Conservation (phyloP, 2,888 invertebrate genomes). For the Hoplodrina ambigua region DNA sequence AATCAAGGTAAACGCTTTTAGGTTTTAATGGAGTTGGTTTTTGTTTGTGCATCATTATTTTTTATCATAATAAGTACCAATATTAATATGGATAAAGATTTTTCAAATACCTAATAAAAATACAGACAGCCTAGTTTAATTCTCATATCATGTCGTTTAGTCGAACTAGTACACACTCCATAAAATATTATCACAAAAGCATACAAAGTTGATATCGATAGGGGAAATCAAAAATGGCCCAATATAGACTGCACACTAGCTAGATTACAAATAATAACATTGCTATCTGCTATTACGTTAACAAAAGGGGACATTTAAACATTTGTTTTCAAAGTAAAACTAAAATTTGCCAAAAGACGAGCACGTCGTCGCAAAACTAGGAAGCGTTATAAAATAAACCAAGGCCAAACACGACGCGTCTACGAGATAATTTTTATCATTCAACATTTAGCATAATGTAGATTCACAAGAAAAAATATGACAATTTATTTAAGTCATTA, state of each 20-base stretch:
- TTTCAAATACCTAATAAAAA: background rate
- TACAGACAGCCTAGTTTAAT: conserved; percentile 5
- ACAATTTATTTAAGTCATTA: conserved; percentile 43
- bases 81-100: background rate
- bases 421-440: conserved; percentile 78
- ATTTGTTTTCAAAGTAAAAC: conserved; percentile 19
- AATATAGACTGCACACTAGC: conserved; percentile 1
- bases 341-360: conserved; percentile 51
- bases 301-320: conserved; percentile 21
- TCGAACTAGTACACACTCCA: conserved; percentile 2
- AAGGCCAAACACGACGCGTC: conserved; percentile 73
- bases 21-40: conserved; percentile 31
- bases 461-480: conserved; percentile 55
- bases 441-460: conserved; percentile 59
- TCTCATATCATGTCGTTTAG: background rate
- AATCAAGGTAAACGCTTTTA: conserved; percentile 44
- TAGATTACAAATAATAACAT: conserved; percentile 8
- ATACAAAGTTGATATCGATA: conserved; percentile 6
- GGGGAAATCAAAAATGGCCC: conserved; percentile 26
- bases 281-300: conserved; percentile 2
- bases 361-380: conserved; percentile 65
- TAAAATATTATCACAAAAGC: conserved; percentile 3
- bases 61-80: background rate
- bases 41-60: conserved; percentile 14
- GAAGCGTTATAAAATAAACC: conserved; percentile 72